Evolutionary conservation across 37 sponge, comb jelly and placozoan genomes (phyloP).

Genomic region (Tethya wilhelma): DNA sequence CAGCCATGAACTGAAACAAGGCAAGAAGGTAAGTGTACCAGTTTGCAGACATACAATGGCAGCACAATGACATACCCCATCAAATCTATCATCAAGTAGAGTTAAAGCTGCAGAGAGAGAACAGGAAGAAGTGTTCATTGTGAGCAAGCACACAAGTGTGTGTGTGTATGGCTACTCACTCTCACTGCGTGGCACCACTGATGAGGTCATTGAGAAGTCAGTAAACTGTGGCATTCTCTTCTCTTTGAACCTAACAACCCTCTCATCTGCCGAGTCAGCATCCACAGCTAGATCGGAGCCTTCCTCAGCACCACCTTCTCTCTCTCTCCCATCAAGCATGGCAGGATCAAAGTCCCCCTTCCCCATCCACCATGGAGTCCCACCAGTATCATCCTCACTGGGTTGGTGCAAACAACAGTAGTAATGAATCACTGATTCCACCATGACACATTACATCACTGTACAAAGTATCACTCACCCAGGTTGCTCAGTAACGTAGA

Average conservation of each 20-base stretch:
- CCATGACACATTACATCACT: conserved; percentile 1
- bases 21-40: background rate
- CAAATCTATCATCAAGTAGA: conserved; percentile 88
- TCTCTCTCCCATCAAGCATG: background rate
- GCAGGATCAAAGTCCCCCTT: conserved; percentile 16
- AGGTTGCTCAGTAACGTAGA: conserved; percentile 42
- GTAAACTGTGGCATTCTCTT: conserved; percentile 71
- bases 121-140: background rate
- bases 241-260: background rate
- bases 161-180: conserved; percentile 40
- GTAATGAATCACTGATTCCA: no score
- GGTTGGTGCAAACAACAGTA: no score
- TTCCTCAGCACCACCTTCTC: background rate
- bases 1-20: conserved; percentile 62
- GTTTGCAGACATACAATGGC: background rate
- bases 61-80: conserved; percentile 57
- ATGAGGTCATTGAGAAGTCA: conserved; percentile 90
- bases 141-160: background rate
- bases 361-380: conserved; percentile 21
- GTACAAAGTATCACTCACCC: conserved; percentile 50
- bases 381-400: conserved; percentile 12
- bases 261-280: background rate
- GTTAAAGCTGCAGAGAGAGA: conserved; percentile 61
- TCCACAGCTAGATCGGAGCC: background rate
- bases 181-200: conserved; percentile 89